Percentiles rank a stretch among this genome's conserved stretches.
These are phyloP conservation scores for Tribolium freemani DNA, from an alignment of 2,888 invertebrate species.

Conservation along the genomic window DNA sequence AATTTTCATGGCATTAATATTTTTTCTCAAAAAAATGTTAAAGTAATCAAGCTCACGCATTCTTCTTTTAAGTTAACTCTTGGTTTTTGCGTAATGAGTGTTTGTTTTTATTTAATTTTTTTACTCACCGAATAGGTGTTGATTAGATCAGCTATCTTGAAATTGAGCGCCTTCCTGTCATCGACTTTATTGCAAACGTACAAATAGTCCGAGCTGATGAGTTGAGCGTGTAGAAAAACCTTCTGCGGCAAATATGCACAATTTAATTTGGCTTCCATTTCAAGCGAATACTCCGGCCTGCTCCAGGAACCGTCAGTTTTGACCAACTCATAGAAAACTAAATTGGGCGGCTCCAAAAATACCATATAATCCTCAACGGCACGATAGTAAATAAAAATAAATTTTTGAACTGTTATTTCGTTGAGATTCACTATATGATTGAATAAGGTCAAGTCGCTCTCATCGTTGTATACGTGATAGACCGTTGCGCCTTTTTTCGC, in stretches of 20 bases:
- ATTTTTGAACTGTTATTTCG: conserved; percentile 59
- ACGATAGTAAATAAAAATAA: conserved; percentile 48
- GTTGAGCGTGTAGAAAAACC: conserved; percentile 70
- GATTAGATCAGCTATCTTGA: conserved; percentile 71
- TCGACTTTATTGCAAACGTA: conserved; percentile 72
- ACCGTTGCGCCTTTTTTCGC: conserved; percentile 70
- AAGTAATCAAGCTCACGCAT: too few relatives aligned
- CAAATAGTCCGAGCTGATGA: conserved; percentile 75
- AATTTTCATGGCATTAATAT: too few relatives aligned
- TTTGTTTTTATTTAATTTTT: too few relatives aligned
- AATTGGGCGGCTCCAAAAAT: conserved; percentile 67
- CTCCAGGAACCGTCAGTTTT: conserved; percentile 74
- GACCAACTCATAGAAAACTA: conserved; percentile 72
- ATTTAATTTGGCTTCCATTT: conserved; percentile 45
- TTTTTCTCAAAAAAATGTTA: too few relatives aligned
- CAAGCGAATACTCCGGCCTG: conserved; percentile 51
- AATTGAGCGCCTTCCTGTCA: conserved; percentile 72
- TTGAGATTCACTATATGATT: conserved; percentile 68
- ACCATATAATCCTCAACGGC: conserved; percentile 25
- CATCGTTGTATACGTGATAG: conserved; percentile 67
- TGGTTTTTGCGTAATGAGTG: too few relatives aligned
- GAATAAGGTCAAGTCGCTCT: conserved; percentile 67
- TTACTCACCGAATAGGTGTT: conserved; percentile 72
- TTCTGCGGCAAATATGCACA: conserved; percentile 67
- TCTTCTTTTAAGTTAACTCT: too few relatives aligned